Evolutionary conservation across 2,797 vertebrate species (phyloP).

Genomic region (Rhinichthys osculus): DNA sequence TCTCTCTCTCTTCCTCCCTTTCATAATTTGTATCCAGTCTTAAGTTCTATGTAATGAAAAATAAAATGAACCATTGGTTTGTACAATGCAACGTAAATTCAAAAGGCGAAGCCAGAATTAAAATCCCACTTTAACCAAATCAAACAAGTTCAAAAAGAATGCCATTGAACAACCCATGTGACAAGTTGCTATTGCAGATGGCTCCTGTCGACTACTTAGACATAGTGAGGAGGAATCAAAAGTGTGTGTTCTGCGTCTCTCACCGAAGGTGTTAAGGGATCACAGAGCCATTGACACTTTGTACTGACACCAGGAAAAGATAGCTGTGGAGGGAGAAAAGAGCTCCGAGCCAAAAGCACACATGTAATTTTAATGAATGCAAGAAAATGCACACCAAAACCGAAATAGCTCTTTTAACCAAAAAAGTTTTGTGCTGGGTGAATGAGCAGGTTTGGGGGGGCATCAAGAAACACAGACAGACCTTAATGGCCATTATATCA

Average conservation of each 20-base stretch:
- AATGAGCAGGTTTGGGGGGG: conserved; percentile 5
- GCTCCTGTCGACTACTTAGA: conserved; percentile 23
- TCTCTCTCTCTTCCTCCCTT: not conserved
- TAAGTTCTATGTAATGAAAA: conserved; percentile 30
- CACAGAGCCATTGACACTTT: conserved; percentile 37
- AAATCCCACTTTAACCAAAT: conserved; percentile 16
- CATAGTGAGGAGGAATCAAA: conserved; percentile 24
- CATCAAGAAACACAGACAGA: not conserved
- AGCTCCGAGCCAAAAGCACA: conserved; percentile 22
- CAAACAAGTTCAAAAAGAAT: conserved; percentile 38
- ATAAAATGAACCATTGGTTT: conserved; percentile 20
- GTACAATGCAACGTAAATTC: not conserved
- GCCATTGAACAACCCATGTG: conserved; percentile 6
- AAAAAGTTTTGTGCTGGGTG: conserved; percentile 3
- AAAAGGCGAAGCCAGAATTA: not conserved
- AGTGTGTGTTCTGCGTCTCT: conserved; percentile 19
- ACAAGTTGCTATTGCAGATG: conserved; percentile 17
- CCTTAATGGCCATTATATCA: conserved; percentile 35
- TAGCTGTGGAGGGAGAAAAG: not conserved
- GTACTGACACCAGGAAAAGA: conserved; percentile 25
- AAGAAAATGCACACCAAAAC: conserved; percentile 25
- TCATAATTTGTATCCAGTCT: conserved; percentile 5
- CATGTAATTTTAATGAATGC: conserved; percentile 44
- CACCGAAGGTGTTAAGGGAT: conserved; percentile 35
- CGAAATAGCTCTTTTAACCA: conserved; percentile 25